Evolutionary conservation across 2,888 invertebrate genomes (phyloP).

Genomic region (Leptinotarsa peninsularis): DNA sequence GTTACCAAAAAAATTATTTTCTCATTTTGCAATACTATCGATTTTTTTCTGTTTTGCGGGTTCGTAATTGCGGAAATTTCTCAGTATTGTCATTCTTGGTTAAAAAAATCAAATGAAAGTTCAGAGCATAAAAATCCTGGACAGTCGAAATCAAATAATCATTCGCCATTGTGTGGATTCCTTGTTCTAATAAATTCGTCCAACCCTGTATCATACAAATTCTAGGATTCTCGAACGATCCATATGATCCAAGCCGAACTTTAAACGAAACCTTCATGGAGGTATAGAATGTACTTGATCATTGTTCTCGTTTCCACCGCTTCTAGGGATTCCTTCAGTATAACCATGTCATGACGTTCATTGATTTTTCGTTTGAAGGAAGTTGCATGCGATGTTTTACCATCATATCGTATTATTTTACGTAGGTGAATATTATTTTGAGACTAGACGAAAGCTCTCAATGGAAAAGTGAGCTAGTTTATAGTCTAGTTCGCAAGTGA

Average conservation of each 20-base stretch:
- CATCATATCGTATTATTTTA: conserved; percentile 1
- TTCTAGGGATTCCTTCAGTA: conserved; percentile 57
- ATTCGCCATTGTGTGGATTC: too few species aligned
- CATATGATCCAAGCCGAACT: neutral
- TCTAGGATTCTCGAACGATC: neutral
- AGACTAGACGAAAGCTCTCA: neutral
- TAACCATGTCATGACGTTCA: conserved; percentile 32
- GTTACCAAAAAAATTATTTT: too few species aligned
- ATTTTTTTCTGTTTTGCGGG: too few species aligned
- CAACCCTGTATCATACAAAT: too few species aligned
- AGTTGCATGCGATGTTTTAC: conserved; percentile 20
- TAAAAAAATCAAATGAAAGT: too few species aligned
- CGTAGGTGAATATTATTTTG: neutral
- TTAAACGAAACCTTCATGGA: conserved; percentile 33
- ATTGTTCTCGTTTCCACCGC: conserved; percentile 56
- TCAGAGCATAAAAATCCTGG: too few species aligned
- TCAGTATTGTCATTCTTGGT: too few species aligned
- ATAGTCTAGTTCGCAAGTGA: neutral
- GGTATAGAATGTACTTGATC: conserved; percentile 44
- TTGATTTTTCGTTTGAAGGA: conserved; percentile 41
- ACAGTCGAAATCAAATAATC: too few species aligned
- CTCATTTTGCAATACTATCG: too few species aligned
- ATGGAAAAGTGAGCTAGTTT: neutral
- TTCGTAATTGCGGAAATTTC: too few species aligned
- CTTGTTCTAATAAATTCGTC: too few species aligned